These are phyloP conservation scores for Caenorhabditis afra DNA, from an alignment of 2,888 invertebrate genomes.

Conservation along the genomic window DNA sequence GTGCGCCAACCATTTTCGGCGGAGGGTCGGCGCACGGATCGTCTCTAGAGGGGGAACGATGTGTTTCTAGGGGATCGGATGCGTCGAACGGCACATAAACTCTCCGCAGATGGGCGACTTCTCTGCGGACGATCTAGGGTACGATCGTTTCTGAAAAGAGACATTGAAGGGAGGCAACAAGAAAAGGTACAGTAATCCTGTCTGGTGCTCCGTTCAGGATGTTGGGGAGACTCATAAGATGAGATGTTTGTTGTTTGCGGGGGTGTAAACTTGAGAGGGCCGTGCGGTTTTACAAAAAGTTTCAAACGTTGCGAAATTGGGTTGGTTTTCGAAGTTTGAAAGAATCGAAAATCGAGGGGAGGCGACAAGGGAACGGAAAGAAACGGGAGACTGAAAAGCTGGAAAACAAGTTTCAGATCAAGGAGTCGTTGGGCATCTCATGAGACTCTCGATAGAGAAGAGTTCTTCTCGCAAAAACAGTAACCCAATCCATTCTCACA, in stretches of 20 bases:
- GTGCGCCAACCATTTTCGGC: slow-evolving; percentile 84
- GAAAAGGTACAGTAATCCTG: not conserved
- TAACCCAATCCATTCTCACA: slow-evolving; percentile 46
- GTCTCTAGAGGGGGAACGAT: slow-evolving; percentile 6
- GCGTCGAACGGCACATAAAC: slow-evolving; percentile 44
- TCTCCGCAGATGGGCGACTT: slow-evolving; percentile 36
- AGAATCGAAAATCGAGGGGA: no score
- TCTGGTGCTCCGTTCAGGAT: no score
- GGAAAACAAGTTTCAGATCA: no score
- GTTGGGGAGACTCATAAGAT: not conserved
- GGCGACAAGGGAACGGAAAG: no score
- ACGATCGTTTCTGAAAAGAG: slow-evolving; percentile 40
- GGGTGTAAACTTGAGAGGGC: no score
- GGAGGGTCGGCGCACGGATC: slow-evolving; percentile 50
- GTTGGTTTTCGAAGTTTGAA: not conserved
- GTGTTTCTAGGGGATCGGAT: slow-evolving; percentile 12
- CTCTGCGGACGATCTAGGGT: slow-evolving; percentile 26
- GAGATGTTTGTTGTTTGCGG: not conserved
- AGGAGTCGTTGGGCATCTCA: no score
- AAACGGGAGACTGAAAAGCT: no score
- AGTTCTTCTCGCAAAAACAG: slow-evolving; percentile 9
- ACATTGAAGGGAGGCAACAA: not conserved
- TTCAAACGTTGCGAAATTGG: not conserved
- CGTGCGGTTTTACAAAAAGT: not conserved
- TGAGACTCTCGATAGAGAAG: no score